A percentile compares a stretch with the other conserved stretches of the same genome.
Evolutionary conservation across 2,888 invertebrate species (phyloP).

Genomic region (Deilephila porcellus): DNA sequence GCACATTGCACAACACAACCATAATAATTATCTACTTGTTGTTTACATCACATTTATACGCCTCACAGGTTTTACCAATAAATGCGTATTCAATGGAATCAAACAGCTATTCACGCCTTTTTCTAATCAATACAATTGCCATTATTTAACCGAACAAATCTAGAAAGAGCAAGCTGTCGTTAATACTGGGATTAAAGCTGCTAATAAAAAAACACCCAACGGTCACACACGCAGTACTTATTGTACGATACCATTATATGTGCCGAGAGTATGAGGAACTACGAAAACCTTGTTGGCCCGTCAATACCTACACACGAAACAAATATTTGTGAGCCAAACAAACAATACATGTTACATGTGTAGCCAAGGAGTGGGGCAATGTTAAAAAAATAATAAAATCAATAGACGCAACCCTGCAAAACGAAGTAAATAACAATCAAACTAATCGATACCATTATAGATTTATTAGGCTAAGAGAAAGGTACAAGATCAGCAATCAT

Average conservation of each 20-base stretch:
- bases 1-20: constrained; percentile 1
- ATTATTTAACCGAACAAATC: too few relatives aligned
- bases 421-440: too few relatives aligned
- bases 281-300: background rate
- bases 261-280: background rate
- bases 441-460: too few relatives aligned
- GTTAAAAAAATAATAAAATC: too few relatives aligned
- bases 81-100: background rate
- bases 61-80: background rate
- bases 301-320: background rate
- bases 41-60: background rate
- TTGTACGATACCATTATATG: background rate
- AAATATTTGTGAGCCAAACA: background rate
- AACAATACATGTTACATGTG: background rate
- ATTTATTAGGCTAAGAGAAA: too few relatives aligned
- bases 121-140: too few relatives aligned
- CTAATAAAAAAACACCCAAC: too few relatives aligned
- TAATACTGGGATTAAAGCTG: background rate
- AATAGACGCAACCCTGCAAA: too few relatives aligned
- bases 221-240: too few relatives aligned
- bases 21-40: background rate
- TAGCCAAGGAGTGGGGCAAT: background rate
- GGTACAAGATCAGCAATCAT: too few relatives aligned
- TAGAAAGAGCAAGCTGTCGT: too few relatives aligned
- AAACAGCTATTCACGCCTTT: too few relatives aligned